Conservation (phyloP, 2,888 invertebrate genomes). For the Linyphia triangularis region DNA sequence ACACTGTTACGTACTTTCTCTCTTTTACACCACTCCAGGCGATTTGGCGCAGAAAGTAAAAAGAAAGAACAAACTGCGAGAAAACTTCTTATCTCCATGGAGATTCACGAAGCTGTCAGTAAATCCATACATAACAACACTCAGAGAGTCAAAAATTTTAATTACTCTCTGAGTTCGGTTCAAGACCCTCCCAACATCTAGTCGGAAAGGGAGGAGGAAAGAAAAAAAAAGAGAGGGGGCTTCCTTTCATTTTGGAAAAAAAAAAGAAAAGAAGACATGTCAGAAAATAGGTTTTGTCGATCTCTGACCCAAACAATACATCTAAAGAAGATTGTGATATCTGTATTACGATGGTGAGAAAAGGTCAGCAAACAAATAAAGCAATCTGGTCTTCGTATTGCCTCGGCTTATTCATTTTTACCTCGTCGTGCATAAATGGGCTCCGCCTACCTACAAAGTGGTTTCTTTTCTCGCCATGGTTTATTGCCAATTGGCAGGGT, state of each 20-base stretch:
- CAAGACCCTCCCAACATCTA: conserved; percentile 49
- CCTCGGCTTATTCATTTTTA: conserved; percentile 60
- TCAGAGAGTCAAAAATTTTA: conserved; percentile 63
- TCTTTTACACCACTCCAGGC: no score
- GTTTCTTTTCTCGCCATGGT: conserved; percentile 11
- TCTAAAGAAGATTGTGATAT: conserved; percentile 64
- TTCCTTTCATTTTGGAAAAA: neutral
- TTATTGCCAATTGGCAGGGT: conserved; percentile 22
- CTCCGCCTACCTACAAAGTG: conserved; percentile 62
- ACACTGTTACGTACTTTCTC: no score
- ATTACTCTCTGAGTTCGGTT: conserved; percentile 58
- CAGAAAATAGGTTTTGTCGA: conserved; percentile 71
- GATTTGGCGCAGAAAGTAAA: neutral
- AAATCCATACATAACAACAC: conserved; percentile 70
- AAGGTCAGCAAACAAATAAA: conserved; percentile 64
- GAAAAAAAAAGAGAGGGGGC: neutral
- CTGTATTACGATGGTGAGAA: conserved; percentile 58
- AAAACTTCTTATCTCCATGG: neutral
- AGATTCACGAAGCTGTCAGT: conserved; percentile 57
- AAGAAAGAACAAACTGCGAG: neutral
- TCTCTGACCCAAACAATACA: conserved; percentile 33
- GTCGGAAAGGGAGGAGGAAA: conserved; percentile 1
- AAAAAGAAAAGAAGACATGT: conserved; percentile 59
- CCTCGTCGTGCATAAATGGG: conserved; percentile 17
- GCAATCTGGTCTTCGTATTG: conserved; percentile 6